A percentile compares a stretch with the other conserved stretches of the same genome.
Conservation (phyloP, 2,888 invertebrate species). For the Drosophila monieri region DNA sequence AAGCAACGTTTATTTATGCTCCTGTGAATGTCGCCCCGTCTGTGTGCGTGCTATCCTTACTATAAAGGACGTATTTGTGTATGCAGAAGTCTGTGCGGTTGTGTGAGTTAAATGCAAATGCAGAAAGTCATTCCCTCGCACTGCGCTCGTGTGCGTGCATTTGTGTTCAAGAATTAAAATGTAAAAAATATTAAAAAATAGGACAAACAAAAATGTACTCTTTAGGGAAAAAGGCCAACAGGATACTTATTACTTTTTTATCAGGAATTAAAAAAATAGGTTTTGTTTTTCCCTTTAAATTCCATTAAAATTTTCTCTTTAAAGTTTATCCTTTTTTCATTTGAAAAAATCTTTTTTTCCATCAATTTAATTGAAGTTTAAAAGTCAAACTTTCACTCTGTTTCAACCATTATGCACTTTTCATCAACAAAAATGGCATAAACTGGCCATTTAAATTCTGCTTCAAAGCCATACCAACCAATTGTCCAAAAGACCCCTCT, state of each 20-base stretch:
- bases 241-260: conserved; percentile 7
- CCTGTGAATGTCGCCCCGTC: conserved; percentile 17
- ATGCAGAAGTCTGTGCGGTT: conserved; percentile 8
- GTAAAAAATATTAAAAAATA: conserved; percentile 48
- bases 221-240: background rate
- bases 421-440: background rate
- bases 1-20: conserved; percentile 72
- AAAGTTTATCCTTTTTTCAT: background rate
- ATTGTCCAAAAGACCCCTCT: conserved; percentile 1
- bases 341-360: too few species aligned
- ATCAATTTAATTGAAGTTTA: too few species aligned
- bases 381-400: too few species aligned
- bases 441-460: background rate
- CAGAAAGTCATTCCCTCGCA: conserved; percentile 59
- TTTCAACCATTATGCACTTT: too few species aligned
- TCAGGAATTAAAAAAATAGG: background rate
- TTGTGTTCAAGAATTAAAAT: conserved; percentile 76
- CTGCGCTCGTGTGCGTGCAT: conserved; percentile 53
- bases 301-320: background rate
- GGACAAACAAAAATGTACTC: conserved; percentile 27
- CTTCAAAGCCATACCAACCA: background rate
- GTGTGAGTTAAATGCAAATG: conserved; percentile 63
- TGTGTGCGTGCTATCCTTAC: conserved; percentile 4
- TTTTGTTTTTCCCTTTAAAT: background rate
- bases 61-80: conserved; percentile 2